Conservation (phyloP, 2,113 vertebrate species). For the Trichomycterus rosablanca region DNA sequence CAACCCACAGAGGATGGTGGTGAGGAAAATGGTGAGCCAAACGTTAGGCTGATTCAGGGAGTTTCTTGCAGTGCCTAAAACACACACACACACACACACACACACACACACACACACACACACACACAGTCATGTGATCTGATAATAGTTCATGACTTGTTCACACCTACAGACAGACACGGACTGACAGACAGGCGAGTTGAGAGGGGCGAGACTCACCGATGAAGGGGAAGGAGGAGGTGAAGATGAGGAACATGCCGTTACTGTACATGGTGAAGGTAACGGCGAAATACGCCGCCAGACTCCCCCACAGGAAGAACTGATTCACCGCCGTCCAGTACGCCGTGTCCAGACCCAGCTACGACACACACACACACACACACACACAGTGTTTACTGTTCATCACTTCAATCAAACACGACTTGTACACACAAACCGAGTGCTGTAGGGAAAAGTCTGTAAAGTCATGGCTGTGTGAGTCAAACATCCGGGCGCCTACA, state of each 20-base stretch:
- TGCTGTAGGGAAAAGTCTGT: too few relatives aligned
- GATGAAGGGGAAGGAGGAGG: slow-evolving; percentile 79
- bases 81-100: too few relatives aligned
- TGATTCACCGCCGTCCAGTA: slow-evolving; percentile 94
- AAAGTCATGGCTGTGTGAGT: too few relatives aligned
- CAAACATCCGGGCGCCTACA: too few relatives aligned
- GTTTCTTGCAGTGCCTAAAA: slow-evolving; percentile 82
- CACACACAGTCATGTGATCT: too few relatives aligned
- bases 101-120: too few relatives aligned
- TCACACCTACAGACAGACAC: slow-evolving; percentile 11
- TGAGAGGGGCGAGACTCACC: slow-evolving; percentile 65
- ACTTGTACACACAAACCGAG: too few relatives aligned
- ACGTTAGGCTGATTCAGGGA: slow-evolving; percentile 78
- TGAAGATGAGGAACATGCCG: slow-evolving; percentile 83
- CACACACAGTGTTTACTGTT: too few relatives aligned
- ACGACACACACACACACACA: slow-evolving; percentile 43
- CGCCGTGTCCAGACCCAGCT: slow-evolving; percentile 84
- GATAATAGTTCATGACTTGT: too few relatives aligned
- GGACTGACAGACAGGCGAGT: not conserved
- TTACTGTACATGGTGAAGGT: slow-evolving; percentile 89
- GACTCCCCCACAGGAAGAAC: slow-evolving; percentile 90
- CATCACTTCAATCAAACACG: too few relatives aligned
- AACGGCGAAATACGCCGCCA: slow-evolving; percentile 84
- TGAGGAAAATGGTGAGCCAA: slow-evolving; percentile 84
- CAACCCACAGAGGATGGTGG: slow-evolving; percentile 74